Evolutionary conservation across 2,888 invertebrate species (phyloP).

Genomic region (Leucophenga maculata): DNA sequence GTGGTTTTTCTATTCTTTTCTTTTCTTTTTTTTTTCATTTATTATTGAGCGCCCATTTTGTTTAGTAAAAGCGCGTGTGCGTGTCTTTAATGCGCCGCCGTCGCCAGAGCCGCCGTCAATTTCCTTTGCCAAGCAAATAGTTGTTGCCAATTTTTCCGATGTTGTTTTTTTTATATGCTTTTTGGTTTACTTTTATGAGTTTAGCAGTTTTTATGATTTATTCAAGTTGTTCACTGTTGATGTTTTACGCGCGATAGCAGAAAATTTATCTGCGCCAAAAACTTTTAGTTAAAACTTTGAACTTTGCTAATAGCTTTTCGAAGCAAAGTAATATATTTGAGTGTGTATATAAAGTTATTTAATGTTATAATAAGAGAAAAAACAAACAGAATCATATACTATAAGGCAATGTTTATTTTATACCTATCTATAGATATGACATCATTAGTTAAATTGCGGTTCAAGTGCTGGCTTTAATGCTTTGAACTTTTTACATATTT

Average conservation of each 20-base stretch:
- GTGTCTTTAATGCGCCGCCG: not conserved
- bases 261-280: no score
- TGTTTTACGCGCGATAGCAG: not conserved
- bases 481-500: no score
- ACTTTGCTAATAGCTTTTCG: no score
- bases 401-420: no score
- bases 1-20: constrained; percentile 46
- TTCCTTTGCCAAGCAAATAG: not conserved
- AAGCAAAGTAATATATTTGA: no score
- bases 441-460: no score
- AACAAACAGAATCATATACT: no score
- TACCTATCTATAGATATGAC: no score
- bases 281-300: no score
- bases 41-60: constrained; percentile 7
- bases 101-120: not conserved
- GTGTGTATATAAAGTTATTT: no score
- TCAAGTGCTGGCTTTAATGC: no score
- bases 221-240: not conserved
- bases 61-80: not conserved
- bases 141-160: not conserved
- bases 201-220: not conserved
- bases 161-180: not conserved
- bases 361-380: no score
- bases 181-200: not conserved
- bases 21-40: constrained; percentile 50